Conservation (phyloP, 2,888 invertebrate genomes). For the Adelognathus sp. region DNA sequence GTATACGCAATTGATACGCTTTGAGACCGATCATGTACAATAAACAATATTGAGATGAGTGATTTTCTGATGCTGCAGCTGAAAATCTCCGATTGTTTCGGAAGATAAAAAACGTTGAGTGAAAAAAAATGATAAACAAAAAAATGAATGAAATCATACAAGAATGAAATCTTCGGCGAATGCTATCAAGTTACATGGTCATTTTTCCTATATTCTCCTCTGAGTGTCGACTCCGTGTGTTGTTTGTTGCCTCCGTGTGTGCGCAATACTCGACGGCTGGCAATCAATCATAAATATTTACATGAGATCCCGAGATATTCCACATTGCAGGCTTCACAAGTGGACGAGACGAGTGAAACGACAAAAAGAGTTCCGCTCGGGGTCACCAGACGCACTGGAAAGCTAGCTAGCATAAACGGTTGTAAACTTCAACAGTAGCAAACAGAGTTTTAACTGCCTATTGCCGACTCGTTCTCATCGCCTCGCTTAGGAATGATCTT, state of each 20-base stretch:
- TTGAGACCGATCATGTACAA: neutral
- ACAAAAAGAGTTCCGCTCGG: conserved; percentile 27
- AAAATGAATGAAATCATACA: no score
- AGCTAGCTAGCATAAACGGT: conserved; percentile 31
- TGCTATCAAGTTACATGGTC: neutral
- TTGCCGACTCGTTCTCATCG: neutral
- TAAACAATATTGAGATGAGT: no score
- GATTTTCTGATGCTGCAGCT: no score
- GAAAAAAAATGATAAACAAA: no score
- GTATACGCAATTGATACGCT: neutral
- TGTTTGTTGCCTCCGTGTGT: neutral
- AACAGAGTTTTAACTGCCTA: conserved; percentile 37
- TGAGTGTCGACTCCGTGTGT: no score
- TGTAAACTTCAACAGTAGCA: conserved; percentile 44
- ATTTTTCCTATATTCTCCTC: neutral
- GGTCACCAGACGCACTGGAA: conserved; percentile 21
- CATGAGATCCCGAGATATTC: conserved; percentile 13
- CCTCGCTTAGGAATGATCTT: conserved; percentile 12
- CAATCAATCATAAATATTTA: conserved; percentile 33
- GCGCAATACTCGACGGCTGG: neutral
- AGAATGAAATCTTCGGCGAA: no score
- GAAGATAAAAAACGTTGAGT: no score
- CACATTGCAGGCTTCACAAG: conserved; percentile 26
- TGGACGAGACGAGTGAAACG: neutral
- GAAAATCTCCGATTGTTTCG: no score